Percentiles rank a stretch among this genome's conserved stretches.
phyloP scores from a whole-genome alignment of 2,888 invertebrate genomes.

The Uloborus plumipes region DNA sequence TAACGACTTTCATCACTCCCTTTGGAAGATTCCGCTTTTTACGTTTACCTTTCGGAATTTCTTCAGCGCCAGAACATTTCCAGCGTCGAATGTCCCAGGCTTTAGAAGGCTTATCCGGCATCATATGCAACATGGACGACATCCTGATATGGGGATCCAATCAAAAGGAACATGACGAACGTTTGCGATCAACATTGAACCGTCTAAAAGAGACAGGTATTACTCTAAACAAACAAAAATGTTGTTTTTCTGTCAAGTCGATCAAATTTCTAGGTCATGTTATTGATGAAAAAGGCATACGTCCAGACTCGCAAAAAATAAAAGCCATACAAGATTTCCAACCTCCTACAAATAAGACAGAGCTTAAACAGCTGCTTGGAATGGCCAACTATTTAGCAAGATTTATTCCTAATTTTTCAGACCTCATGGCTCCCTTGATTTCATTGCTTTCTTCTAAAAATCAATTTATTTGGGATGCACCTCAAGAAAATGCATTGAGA shows the following conservation, averaged over 20 bases:
- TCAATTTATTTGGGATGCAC: not conserved
- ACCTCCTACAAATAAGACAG: constrained; percentile 2
- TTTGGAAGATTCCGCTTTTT: constrained; percentile 12
- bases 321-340: constrained; percentile 1
- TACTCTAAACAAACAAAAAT: constrained; percentile 5
- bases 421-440: not conserved
- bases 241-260: not conserved
- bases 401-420: not conserved
- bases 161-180: constrained; percentile 3
- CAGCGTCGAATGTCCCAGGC: constrained; percentile 1
- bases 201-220: not conserved
- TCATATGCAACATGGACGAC: not conserved
- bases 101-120: constrained; percentile 1
- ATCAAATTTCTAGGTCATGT: constrained; percentile 1
- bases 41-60: constrained; percentile 19
- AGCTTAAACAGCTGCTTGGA: constrained; percentile 2
- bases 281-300: not conserved
- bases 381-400: constrained; percentile 18
- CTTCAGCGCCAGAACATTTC: constrained; percentile 9
- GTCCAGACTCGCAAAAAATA: not conserved
- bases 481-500: not conserved
- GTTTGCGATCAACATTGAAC: not conserved
- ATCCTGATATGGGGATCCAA: not conserved
- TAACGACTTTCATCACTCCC: constrained; percentile 27
- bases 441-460: not conserved